Percentiles rank a stretch among this genome's conserved stretches.
These are phyloP conservation scores for Aleiodes testaceus DNA, from an alignment of 2,888 invertebrate genomes.

Conservation along the genomic window DNA sequence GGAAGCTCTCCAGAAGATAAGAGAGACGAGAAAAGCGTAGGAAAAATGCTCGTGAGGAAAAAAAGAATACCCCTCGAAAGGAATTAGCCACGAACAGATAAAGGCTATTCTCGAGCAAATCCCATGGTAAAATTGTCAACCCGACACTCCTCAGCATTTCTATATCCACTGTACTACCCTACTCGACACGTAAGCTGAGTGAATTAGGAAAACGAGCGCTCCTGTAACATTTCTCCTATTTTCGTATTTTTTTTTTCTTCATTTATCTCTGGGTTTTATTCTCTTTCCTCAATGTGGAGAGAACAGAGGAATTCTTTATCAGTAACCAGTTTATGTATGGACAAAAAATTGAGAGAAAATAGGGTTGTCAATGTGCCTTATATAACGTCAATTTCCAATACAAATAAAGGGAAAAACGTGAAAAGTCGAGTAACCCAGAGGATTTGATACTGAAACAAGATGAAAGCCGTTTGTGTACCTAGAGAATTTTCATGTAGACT, in stretches of 20 bases:
- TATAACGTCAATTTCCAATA: slow-evolving; percentile 15
- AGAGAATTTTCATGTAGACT: slow-evolving; percentile 17
- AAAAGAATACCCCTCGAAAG: slow-evolving; percentile 1
- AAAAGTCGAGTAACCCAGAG: not conserved
- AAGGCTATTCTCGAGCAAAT: slow-evolving; percentile 6
- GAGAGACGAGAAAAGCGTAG: too few species aligned
- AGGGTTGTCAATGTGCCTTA: not conserved
- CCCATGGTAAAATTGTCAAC: slow-evolving; percentile 15
- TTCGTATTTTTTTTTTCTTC: not conserved
- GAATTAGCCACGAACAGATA: slow-evolving; percentile 1
- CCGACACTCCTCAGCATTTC: not conserved
- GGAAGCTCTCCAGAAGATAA: slow-evolving; percentile 9
- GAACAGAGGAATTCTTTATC: slow-evolving; percentile 13
- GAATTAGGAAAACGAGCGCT: slow-evolving; percentile 13
- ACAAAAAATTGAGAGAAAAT: not conserved
- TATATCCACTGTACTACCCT: slow-evolving; percentile 4
- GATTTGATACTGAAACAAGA: slow-evolving; percentile 10
- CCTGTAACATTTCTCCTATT: not conserved
- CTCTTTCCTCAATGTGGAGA: not conserved
- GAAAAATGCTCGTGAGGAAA: not conserved
- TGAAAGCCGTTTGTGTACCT: slow-evolving; percentile 13
- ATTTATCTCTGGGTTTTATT: not conserved
- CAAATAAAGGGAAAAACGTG: not conserved
- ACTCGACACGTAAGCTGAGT: slow-evolving; percentile 23
- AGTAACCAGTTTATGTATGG: not conserved